Percentiles rank a stretch among this genome's conserved stretches.
Conservation (phyloP, 2,888 invertebrate species). For the Galerucella calmariensis region DNA sequence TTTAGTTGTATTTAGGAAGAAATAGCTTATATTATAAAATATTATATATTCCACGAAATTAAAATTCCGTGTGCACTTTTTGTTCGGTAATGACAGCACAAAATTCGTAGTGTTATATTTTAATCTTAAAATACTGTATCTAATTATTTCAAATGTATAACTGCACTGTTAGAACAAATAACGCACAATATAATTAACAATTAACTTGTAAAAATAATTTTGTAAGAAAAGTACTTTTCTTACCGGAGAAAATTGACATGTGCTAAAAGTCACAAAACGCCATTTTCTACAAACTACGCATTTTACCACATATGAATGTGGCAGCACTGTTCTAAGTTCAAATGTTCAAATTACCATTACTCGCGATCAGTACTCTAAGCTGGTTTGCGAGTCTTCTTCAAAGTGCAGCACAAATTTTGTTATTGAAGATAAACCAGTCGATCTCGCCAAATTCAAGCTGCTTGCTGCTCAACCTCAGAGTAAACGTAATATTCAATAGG, state of each 20-base stretch:
- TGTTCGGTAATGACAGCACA: conserved; percentile 47
- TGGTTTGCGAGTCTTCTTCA: background rate
- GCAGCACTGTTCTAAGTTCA: conserved; percentile 29
- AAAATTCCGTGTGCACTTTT: conserved; percentile 27
- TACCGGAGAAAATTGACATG: conserved; percentile 64
- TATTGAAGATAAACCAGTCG: too few species aligned
- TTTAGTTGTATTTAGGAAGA: conserved; percentile 1
- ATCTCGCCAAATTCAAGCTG: too few species aligned
- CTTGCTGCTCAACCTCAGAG: too few species aligned
- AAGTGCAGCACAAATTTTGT: too few species aligned
- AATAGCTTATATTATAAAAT: conserved; percentile 8
- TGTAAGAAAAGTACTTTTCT: conserved; percentile 47
- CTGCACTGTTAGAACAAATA: conserved; percentile 20
- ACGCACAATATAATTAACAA: conserved; percentile 4
- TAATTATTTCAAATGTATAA: conserved; percentile 11
- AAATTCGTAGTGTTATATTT: conserved; percentile 54
- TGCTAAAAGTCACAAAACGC: conserved; percentile 62
- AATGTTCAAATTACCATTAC: background rate
- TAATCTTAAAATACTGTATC: conserved; percentile 42
- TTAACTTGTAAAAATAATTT: conserved; percentile 12
- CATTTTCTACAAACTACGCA: conserved; percentile 55
- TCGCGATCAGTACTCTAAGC: background rate
- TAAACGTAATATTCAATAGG: background rate
- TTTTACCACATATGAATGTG: conserved; percentile 34
- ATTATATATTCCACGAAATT: conserved; percentile 24